Percentiles rank a stretch among this genome's conserved stretches.
phyloP scores from a whole-genome alignment of 2,888 invertebrate genomes.

The Apodemia mormo region DNA sequence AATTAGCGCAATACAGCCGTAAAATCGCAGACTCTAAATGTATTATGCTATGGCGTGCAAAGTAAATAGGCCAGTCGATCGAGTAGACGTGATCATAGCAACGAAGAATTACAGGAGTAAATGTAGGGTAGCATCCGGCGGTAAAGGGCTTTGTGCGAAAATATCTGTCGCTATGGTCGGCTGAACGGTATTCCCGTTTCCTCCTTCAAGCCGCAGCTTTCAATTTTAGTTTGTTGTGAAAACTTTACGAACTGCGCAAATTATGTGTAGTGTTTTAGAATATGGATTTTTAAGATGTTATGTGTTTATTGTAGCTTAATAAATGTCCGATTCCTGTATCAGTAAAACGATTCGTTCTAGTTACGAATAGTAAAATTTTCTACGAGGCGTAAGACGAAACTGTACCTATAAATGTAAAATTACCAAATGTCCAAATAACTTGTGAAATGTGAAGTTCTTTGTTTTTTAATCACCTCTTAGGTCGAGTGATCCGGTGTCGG shows the following conservation, averaged over 20 bases:
- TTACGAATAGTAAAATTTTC: no score
- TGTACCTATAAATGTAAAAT: no score
- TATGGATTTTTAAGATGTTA: neutral
- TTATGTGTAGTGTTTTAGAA: neutral
- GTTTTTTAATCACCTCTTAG: no score
- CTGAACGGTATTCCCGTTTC: conserved; percentile 48
- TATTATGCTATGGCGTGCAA: neutral
- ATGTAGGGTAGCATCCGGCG: conserved; percentile 30
- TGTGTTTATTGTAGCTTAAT: no score
- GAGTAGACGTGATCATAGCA: conserved; percentile 34
- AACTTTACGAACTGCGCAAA: neutral
- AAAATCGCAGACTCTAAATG: neutral
- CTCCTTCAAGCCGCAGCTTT: conserved; percentile 26
- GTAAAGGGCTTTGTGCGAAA: conserved; percentile 64
- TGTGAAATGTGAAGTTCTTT: no score
- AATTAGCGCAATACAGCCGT: neutral
- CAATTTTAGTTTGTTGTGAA: neutral
- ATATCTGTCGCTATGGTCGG: conserved; percentile 61
- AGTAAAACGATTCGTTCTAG: no score
- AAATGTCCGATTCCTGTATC: no score
- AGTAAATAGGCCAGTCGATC: conserved; percentile 38
- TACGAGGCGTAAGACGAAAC: no score
- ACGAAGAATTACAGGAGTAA: conserved; percentile 36
- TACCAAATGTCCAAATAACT: no score
- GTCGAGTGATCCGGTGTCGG: no score